Conservation (phyloP, 2,888 invertebrate species). For the Orthosia cruda region DNA sequence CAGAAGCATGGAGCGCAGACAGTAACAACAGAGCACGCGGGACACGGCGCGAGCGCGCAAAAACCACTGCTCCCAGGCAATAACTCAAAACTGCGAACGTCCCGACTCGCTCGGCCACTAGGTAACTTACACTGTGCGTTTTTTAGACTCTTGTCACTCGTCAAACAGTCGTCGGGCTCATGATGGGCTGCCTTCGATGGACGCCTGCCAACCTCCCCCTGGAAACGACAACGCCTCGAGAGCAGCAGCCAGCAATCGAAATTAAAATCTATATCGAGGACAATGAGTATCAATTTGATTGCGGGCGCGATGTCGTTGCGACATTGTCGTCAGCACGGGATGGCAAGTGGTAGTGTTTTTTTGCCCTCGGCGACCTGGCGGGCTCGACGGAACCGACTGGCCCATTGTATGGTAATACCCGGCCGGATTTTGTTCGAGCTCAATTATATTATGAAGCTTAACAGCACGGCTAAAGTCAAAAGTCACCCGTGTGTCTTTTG, state of each 20-base stretch:
- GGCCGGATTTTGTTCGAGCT: conserved; percentile 91
- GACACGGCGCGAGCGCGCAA: conserved; percentile 70
- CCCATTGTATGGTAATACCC: conserved; percentile 91
- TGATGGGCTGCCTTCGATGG: conserved; percentile 90
- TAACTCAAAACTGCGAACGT: conserved; percentile 88
- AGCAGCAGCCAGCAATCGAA: conserved; percentile 20
- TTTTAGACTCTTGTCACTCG: conserved; percentile 90
- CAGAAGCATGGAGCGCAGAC: conserved; percentile 69
- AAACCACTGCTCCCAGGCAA: conserved; percentile 78
- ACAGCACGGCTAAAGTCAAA: conserved; percentile 90
- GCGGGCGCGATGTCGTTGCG: conserved; percentile 55
- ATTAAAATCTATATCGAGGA: conserved; percentile 48
- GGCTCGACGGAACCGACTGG: conserved; percentile 89
- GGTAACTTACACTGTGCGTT: conserved; percentile 87
- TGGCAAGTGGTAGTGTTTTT: conserved; percentile 89
- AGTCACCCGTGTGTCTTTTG: conserved; percentile 88
- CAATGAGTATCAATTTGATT: conserved; percentile 68
- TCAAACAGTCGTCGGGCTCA: conserved; percentile 89
- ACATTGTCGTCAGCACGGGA: conserved; percentile 68
- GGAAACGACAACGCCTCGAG: conserved; percentile 66
- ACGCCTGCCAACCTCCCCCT: conserved; percentile 88
- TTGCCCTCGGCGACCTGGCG: conserved; percentile 90
- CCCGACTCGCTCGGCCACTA: conserved; percentile 77
- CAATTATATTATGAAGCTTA: conserved; percentile 92
- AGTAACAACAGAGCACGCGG: conserved; percentile 62